Evolutionary conservation across 2,113 vertebrate genomes (phyloP), one percentile per base, ranked within the genome.

Genomic region (Manacus vitellinus): DNA sequence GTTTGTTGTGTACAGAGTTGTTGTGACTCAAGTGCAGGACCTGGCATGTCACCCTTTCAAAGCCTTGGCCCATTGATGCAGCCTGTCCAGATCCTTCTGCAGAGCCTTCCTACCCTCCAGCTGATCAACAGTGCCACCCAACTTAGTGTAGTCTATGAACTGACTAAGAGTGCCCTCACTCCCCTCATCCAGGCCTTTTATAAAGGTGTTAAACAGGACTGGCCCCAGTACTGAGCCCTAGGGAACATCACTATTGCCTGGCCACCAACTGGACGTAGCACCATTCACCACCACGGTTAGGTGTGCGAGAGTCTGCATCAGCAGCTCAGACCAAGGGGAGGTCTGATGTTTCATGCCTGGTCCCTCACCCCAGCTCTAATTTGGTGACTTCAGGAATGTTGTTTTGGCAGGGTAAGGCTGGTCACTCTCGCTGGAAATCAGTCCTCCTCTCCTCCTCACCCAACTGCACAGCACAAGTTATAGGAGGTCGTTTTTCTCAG

Each of bases 401-500:
- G 16, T 59, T 89, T 74, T 30, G 33, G 20, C 35, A 71, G 47
- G 33, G 10, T 73, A 58, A 77, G 39, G n/a, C 49, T 52, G 49
- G 14, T 56, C n/a, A 6, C 14, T 44, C 25, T 59, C 37, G n/a
- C 25, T 71, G 35, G 30, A 74, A 33, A 37, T 47, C 46, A 46
- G 46, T 51, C 8, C n/a, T 94, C 27, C 24, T 84, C 25, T 31
- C 15, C 6, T 52, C 10, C 52, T 61, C 16, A 10, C 35, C 30
- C 22, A 41, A 8, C 55, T 37, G 23, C 21, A 19, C 49, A 58
- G 27, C 54, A 73, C 11, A 19, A 73, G 31, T 31, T 71, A 17
- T 1, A 28, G 31, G 49, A 77, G 37, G 28, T 0, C 0, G 0
- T 61, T 61, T 91, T 41, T 44, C 24, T 14, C 18, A 22, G 9